A percentile compares a stretch with the other conserved stretches of the same genome.
These are phyloP conservation scores for Yponomeuta cagnagella DNA, from an alignment of 2,888 invertebrate species.

Conservation along the genomic window DNA sequence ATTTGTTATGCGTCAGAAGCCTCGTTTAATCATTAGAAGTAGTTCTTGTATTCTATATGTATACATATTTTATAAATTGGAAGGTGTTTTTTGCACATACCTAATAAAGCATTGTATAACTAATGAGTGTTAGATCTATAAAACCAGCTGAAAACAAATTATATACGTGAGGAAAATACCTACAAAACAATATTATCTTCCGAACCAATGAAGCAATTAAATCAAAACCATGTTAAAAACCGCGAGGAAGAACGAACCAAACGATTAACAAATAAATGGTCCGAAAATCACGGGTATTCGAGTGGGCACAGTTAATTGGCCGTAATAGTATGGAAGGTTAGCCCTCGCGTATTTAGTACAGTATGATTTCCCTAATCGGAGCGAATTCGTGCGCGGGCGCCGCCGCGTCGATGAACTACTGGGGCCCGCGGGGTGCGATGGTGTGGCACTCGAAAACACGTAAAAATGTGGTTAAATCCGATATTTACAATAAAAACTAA, in stretches of 20 bases:
- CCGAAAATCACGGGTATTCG: background rate
- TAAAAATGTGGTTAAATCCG: background rate
- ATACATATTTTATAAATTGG: too few species aligned
- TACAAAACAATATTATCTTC: too few species aligned
- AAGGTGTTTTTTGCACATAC: too few species aligned
- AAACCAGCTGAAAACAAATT: too few species aligned
- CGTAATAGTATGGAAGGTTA: slow-evolving; percentile 3
- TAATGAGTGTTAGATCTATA: too few species aligned
- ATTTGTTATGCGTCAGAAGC: too few species aligned
- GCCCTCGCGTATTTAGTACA: slow-evolving; percentile 14
- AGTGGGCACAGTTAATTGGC: slow-evolving; percentile 9
- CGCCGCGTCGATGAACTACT: slow-evolving; percentile 32
- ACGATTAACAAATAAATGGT: background rate
- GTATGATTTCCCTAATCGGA: slow-evolving; percentile 57
- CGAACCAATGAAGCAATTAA: background rate
- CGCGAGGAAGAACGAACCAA: background rate
- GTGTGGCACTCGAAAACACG: background rate
- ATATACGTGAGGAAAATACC: too few species aligned
- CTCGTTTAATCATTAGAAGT: too few species aligned
- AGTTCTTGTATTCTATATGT: too few species aligned
- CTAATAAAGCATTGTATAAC: too few species aligned
- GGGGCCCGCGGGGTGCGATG: slow-evolving; percentile 64
- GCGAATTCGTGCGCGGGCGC: slow-evolving; percentile 38
- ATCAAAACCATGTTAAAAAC: background rate
- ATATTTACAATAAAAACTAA: too few species aligned